A percentile compares a stretch with the other conserved stretches of the same genome.
phyloP scores from a whole-genome alignment of 2,888 invertebrate species.

The Drosophila cognata region DNA sequence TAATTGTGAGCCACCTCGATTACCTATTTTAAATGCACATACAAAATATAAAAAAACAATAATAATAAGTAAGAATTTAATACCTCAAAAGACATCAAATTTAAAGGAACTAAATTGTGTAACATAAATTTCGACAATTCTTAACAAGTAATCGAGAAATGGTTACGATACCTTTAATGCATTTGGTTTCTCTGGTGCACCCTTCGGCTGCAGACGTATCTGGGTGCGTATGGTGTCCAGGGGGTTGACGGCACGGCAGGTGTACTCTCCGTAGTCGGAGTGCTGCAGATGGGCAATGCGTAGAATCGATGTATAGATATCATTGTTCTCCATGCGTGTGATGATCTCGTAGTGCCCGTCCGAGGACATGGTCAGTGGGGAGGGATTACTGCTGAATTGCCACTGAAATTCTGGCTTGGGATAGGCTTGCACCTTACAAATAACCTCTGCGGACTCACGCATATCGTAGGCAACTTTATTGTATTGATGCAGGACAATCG shows the following conservation, averaged over 20 bases:
- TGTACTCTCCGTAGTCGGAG: slow-evolving; percentile 95
- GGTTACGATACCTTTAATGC: slow-evolving; percentile 85
- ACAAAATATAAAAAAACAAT: not conserved
- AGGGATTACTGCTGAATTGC: slow-evolving; percentile 91
- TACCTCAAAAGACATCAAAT: too few species aligned
- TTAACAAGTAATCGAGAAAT: not conserved
- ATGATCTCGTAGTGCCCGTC: slow-evolving; percentile 95
- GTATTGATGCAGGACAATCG: slow-evolving; percentile 93
- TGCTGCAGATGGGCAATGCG: slow-evolving; percentile 90
- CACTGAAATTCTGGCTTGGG: slow-evolving; percentile 97
- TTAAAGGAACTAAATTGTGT: not conserved
- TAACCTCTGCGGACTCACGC: slow-evolving; percentile 93
- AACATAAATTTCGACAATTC: not conserved
- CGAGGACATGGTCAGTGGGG: slow-evolving; percentile 91
- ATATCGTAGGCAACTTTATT: slow-evolving; percentile 95
- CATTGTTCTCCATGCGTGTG: slow-evolving; percentile 92
- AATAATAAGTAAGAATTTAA: not conserved
- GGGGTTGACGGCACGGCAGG: slow-evolving; percentile 93
- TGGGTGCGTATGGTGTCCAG: slow-evolving; percentile 91
- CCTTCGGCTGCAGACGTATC: slow-evolving; percentile 94
- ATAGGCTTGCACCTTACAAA: slow-evolving; percentile 95
- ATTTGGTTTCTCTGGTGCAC: slow-evolving; percentile 93
- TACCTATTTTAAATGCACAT: slow-evolving; percentile 80
- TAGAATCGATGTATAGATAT: slow-evolving; percentile 92
- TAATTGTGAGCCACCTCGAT: slow-evolving; percentile 91